Base-by-base conservation (phyloP, 2,888 invertebrate species). In the Bombylius discolor region DNA sequence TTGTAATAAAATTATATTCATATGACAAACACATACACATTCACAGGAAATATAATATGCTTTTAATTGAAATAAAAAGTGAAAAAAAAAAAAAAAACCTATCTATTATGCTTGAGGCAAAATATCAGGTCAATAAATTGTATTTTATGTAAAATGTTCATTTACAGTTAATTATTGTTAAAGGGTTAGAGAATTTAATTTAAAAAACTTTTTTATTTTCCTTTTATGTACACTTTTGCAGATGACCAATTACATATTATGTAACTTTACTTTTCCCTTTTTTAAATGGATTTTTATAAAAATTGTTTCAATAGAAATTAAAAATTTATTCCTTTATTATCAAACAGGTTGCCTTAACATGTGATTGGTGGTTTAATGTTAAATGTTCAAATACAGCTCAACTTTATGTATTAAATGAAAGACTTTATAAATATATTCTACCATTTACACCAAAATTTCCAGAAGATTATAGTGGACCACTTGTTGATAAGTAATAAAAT, bases 351-450 rank as follows among this genome's bases (percentile, higher is more conserved):
- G 89, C 85, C 0, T 75, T 92, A 48, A 91, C 91, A 1, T 91
- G 91, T 67, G 92, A 92, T 70, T 92, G 91, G 91, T 92, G 91
- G 91, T 92, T 89, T 74, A 92, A 92, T 69, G 91, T 92, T 0
- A 85, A 87, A 65, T 92, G 91, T 70, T 81, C 87, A 34, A 81
- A 86, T 13, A 90, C 91, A 0, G 77, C 88, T 0, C 91, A 92
- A 70, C 79, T 89, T 0, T 92, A 92, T 70, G 91, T 92, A 4
- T 77, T 92, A 5, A 92, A 92, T 65, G 91, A 92, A 72, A 81
- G 91, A 59, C 80, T 92, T 5, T 92, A 92, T 74, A 90, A 91
- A 68, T 92, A 87, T 67, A 91, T 92, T 60, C 70, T 91, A 62
- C 91, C 91, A 5, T 82, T 89, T 63, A 84, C 85, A 64, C 91